Conservation (phyloP, 2,113 vertebrate genomes). For the Myxocyprinus asiaticus region DNA sequence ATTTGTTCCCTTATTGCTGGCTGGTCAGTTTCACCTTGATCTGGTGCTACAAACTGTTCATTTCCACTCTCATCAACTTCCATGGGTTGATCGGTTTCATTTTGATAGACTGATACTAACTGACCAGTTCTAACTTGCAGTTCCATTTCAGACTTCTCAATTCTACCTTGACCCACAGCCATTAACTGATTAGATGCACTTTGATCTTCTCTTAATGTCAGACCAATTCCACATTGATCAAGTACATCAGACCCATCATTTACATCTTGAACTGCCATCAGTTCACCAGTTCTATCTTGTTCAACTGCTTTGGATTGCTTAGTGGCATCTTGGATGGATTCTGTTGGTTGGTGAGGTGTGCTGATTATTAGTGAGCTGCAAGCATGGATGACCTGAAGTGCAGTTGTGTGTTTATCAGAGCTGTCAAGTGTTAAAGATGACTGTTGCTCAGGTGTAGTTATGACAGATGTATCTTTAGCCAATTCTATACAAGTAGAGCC, state of each 20-base stretch:
- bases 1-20: not conserved
- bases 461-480: not conserved
- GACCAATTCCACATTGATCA: not conserved
- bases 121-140: not conserved
- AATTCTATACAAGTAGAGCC: not conserved
- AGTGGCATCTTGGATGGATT: conserved; percentile 1
- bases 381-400: not conserved
- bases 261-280: not conserved
- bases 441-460: not conserved
- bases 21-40: too few relatives aligned
- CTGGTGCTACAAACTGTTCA: not conserved
- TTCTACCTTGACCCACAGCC: not conserved
- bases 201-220: not conserved
- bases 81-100: too few relatives aligned
- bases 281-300: not conserved
- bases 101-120: conserved; percentile 7
- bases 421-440: not conserved
- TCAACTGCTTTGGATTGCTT: not conserved
- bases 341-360: not conserved
- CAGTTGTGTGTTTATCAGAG: not conserved
- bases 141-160: not conserved
- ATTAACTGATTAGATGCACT: not conserved
- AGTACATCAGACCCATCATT: not conserved
- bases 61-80: not conserved
- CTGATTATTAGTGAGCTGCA: not conserved